Percentiles rank a stretch among this genome's conserved stretches.
Evolutionary conservation across 2,113 vertebrate species (phyloP).

Genomic region (Daboia siamensis): DNA sequence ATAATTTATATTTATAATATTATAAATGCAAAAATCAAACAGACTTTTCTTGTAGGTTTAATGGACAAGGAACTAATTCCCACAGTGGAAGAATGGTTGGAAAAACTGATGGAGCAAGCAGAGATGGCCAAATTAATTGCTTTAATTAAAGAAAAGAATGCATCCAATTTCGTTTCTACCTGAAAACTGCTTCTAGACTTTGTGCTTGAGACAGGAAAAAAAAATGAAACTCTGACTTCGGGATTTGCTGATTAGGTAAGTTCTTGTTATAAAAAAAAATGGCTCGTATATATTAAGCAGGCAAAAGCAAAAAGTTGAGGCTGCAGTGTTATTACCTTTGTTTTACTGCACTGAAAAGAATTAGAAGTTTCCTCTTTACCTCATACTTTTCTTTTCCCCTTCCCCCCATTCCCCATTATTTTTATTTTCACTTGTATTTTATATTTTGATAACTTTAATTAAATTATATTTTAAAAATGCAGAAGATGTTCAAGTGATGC

Average conservation of each 20-base stretch:
- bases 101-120: not conserved
- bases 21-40: not conserved
- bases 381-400: not conserved
- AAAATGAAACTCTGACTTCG: not conserved
- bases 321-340: not conserved
- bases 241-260: not conserved
- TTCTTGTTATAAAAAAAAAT: not conserved
- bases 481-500: not conserved
- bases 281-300: not conserved
- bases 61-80: not conserved
- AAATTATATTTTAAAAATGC: not conserved
- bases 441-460: not conserved
- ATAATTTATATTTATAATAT: not conserved
- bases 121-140: not conserved
- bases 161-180: not conserved
- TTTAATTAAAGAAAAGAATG: not conserved
- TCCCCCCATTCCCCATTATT: not conserved
- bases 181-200: not conserved
- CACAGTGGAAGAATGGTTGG: not conserved
- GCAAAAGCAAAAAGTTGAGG: not conserved
- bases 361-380: not conserved
- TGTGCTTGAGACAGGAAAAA: not conserved
- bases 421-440: not conserved
- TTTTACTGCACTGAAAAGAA: not conserved
- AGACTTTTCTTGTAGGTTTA: not conserved